Evolutionary conservation across 2,888 invertebrate genomes (phyloP).

Genomic region (Orthonevra nobilis): DNA sequence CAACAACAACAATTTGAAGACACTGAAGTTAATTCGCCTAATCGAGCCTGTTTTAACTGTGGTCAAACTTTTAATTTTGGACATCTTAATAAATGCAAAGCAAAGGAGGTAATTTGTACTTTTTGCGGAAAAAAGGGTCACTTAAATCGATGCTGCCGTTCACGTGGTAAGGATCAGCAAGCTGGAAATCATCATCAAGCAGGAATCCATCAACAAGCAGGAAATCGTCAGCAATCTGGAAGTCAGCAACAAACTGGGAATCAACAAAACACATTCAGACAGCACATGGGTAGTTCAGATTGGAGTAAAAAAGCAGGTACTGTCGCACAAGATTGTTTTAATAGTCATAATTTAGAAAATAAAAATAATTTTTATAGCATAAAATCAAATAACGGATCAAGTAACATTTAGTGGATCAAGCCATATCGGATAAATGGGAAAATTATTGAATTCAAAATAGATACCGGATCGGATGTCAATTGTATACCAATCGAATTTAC

Average conservation of each 20-base stretch:
- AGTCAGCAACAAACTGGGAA: not conserved
- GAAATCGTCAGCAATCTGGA: not conserved
- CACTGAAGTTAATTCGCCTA: not conserved
- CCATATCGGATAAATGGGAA: not conserved
- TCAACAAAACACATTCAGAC: too few species aligned
- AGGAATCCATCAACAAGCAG: too few species aligned
- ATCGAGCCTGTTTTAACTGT: conserved; percentile 41
- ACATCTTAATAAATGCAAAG: conserved; percentile 16
- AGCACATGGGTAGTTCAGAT: not conserved
- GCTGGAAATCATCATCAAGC: too few species aligned
- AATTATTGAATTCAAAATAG: conserved; percentile 27
- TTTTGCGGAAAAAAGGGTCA: conserved; percentile 7
- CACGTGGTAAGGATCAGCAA: too few species aligned
- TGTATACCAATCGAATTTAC: conserved; percentile 27
- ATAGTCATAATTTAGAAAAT: not conserved
- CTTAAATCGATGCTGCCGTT: too few species aligned
- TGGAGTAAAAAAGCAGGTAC: conserved; percentile 3
- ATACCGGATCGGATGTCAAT: conserved; percentile 35
- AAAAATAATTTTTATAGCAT: not conserved
- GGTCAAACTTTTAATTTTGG: conserved; percentile 4
- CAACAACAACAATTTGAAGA: too few species aligned
- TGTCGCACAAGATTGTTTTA: conserved; percentile 1
- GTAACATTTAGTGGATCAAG: conserved; percentile 19
- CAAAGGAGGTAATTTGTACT: conserved; percentile 22
- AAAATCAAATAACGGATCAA: conserved; percentile 11